Conservation (phyloP, 2,797 vertebrate genomes). For the Gastrophryne carolinensis region DNA sequence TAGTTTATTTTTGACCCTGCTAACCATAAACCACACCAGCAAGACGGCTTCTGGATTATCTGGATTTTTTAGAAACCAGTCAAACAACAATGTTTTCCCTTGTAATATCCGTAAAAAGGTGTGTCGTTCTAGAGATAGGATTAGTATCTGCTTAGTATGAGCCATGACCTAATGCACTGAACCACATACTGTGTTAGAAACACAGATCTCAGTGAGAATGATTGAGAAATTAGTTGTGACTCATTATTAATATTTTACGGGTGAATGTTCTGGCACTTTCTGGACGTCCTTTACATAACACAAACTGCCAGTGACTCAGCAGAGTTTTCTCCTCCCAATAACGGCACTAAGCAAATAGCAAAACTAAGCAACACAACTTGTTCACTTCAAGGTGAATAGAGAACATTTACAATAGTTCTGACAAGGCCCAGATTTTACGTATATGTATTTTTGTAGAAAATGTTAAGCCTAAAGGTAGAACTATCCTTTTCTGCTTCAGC, state of each 20-base stretch:
- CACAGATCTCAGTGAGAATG: not conserved
- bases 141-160: no score
- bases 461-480: no score
- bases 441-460: no score
- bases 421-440: no score
- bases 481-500: no score
- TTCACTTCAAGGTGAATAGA: not conserved
- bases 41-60: not conserved
- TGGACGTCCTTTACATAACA: not conserved
- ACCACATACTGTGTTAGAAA: not conserved
- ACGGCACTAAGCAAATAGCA: not conserved
- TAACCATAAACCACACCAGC: not conserved
- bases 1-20: constrained; percentile 15
- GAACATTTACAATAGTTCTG: no score
- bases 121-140: no score
- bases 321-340: not conserved
- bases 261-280: not conserved
- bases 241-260: not conserved
- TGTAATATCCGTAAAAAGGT: no score
- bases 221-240: not conserved
- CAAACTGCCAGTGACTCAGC: constrained; percentile 14
- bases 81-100: not conserved
- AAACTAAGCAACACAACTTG: not conserved
- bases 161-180: no score
- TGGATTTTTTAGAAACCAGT: not conserved